Evolutionary conservation across 1,140 invertebrate genomes (phyloP).

Genomic region (Gonatopus flavifemur): DNA sequence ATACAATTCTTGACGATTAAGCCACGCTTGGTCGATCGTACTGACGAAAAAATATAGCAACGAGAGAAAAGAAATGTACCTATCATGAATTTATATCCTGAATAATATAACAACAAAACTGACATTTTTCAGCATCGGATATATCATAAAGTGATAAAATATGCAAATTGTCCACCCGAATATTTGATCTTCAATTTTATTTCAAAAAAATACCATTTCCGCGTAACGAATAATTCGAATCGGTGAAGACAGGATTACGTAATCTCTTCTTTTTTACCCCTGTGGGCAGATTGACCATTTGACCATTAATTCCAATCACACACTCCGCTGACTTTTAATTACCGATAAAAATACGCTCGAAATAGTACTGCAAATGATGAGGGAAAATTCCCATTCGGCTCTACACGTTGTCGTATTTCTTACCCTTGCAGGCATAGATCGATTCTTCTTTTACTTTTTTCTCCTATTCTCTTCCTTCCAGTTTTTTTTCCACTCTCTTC

Average conservation of each 20-base stretch:
- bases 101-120: too few relatives aligned
- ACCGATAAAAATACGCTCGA: constrained; percentile 52
- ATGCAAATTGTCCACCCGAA: too few relatives aligned
- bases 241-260: constrained; percentile 21
- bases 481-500: neutral
- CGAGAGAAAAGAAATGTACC: too few relatives aligned
- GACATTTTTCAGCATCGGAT: too few relatives aligned
- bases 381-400: constrained; percentile 44
- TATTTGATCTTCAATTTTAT: too few relatives aligned
- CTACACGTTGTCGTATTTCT: constrained; percentile 16
- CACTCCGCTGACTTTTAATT: constrained; percentile 54
- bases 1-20: constrained; percentile 29
- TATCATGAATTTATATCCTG: too few relatives aligned
- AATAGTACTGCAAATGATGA: constrained; percentile 44
- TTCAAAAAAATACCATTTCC: constrained; percentile 9
- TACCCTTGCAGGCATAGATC: constrained; percentile 19
- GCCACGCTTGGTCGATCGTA: constrained; percentile 16
- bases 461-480: neutral
- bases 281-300: constrained; percentile 50
- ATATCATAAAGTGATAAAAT: too few relatives aligned
- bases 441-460: constrained; percentile 11
- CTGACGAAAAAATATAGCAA: too few relatives aligned
- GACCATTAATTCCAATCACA: constrained; percentile 58
- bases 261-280: constrained; percentile 36
- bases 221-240: neutral